Conservation (phyloP, 2,113 vertebrate species). For the Seriola quinqueradiata region DNA sequence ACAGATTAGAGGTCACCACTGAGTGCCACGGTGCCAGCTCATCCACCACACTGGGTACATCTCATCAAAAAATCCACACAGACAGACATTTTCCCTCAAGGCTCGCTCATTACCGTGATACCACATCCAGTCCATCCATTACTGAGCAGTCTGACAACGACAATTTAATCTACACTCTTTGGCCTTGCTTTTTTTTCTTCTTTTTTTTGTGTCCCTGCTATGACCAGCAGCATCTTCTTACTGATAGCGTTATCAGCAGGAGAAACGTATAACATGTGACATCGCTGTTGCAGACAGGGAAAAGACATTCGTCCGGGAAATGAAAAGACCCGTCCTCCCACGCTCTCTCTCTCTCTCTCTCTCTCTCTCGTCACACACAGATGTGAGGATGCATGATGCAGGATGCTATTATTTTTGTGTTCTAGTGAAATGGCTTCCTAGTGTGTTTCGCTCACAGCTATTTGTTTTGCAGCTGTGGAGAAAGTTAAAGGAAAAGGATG, state of each 20-base stretch:
- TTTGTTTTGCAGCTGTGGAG: neutral
- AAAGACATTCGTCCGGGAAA: conserved; percentile 8
- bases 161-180: conserved; percentile 40
- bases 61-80: conserved; percentile 49
- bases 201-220: neutral
- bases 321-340: conserved; percentile 9
- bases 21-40: conserved; percentile 20
- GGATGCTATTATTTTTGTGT: conserved; percentile 16
- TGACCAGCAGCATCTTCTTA: conserved; percentile 23
- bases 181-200: neutral
- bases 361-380: neutral
- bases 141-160: conserved; percentile 25
- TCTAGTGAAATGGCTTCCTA: neutral
- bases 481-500: neutral
- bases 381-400: neutral
- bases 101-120: conserved; percentile 50
- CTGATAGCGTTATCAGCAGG: conserved; percentile 31
- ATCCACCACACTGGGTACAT: conserved; percentile 39
- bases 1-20: conserved; percentile 45
- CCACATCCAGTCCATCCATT: conserved; percentile 55
- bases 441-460: neutral
- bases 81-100: conserved; percentile 10
- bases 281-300: conserved; percentile 34
- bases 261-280: conserved; percentile 24
- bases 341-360: neutral